phyloP scores from a whole-genome alignment of 1,140 invertebrate genomes.

The Aleiodes sp. region DNA sequence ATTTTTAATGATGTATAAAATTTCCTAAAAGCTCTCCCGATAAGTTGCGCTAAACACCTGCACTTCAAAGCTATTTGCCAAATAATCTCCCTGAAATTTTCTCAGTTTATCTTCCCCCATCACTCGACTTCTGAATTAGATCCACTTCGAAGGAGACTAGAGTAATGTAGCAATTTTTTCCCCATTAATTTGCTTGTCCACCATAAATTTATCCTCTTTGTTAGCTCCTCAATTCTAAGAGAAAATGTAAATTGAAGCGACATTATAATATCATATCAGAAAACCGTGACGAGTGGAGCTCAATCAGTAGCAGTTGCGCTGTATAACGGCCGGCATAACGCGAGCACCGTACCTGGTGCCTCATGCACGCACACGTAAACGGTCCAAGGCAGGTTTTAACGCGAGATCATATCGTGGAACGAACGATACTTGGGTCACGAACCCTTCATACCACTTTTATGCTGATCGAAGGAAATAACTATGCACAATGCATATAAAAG shows the following conservation, averaged over 20 bases:
- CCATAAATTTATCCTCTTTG: too few relatives aligned
- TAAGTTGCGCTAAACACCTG: too few relatives aligned
- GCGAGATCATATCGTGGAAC: slow-evolving; percentile 38
- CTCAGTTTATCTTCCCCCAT: too few relatives aligned
- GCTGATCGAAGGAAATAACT: background rate
- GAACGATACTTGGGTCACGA: slow-evolving; percentile 38
- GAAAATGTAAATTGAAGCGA: background rate
- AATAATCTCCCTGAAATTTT: too few relatives aligned
- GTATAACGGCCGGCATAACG: background rate
- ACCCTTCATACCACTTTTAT: slow-evolving; percentile 26
- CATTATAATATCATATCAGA: background rate
- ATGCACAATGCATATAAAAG: slow-evolving; percentile 14
- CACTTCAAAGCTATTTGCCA: too few relatives aligned
- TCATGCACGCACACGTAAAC: slow-evolving; percentile 17
- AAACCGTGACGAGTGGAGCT: slow-evolving; percentile 9
- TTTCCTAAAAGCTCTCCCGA: too few relatives aligned
- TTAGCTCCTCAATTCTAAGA: background rate
- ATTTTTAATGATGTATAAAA: too few relatives aligned
- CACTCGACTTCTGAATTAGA: too few relatives aligned
- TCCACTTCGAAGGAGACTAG: too few relatives aligned
- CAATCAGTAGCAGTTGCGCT: slow-evolving; percentile 8
- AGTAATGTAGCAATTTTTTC: too few relatives aligned
- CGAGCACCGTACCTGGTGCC: slow-evolving; percentile 10
- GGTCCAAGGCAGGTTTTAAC: slow-evolving; percentile 16
- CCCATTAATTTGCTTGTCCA: too few relatives aligned